Base-by-base conservation (phyloP, 2,113 vertebrate species). In the Corythornis madagascariensis region DNA sequence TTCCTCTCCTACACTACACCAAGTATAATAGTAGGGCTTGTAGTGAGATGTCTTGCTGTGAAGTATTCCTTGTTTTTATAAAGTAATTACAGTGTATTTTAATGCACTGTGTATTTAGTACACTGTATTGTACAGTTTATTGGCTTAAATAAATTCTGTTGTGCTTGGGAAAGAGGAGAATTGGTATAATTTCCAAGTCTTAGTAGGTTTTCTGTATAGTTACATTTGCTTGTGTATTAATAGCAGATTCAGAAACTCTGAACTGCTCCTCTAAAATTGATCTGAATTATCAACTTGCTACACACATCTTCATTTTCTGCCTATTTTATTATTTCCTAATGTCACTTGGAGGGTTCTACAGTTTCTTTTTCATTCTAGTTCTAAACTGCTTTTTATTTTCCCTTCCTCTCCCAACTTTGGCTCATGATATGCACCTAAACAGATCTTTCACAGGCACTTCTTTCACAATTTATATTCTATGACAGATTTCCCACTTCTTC, bases 401-500 rank as follows among this genome's bases (percentile, higher is more conserved):
- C 31, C 43, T 88, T 87, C 90, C 92, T 55, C 75, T 76, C 40
- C 52, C 64, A 35, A 13, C 69, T 94, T 86, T 91, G 67, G 56
- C 40, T 91, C 40, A 83, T 71, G 43, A 42, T 60, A 40, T 9
- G 56, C 40, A 86, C 84, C 70, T 89, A 94, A 89, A 79, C 75
- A 92, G 75, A 93, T 92, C 92, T 95, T 91, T 94, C 82, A 73
- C 90, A 95, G 92, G 31, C 91, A 92, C 26, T 50, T 82, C 90
- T 89, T 70, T 89, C 92, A 77, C 47, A 67, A 77, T 96, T 94
- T 90, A 57, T 56, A 85, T 93, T 93, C 95, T 80, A 83, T 70
- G 94, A 90, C 93, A 82, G 75, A 57, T 91, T 93, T 91, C 89
- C 89, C 91, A 90, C 86, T 90, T 57, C n/a, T 91, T 84, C 89